Percentiles rank a stretch among this genome's conserved stretches.
phyloP scores from a whole-genome alignment of 2,113 vertebrate genomes.

The Neolamprologus variostigma region DNA sequence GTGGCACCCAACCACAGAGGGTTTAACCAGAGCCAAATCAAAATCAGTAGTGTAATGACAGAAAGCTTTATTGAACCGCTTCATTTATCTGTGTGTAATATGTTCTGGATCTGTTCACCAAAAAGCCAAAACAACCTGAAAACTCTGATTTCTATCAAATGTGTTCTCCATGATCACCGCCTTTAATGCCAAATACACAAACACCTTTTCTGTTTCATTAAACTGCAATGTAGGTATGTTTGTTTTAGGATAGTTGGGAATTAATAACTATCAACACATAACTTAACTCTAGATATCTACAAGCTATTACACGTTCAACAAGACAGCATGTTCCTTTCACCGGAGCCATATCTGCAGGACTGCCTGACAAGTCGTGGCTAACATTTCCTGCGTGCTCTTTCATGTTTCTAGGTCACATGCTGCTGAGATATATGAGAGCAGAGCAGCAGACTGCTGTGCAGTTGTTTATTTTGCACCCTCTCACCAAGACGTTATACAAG shows the following conservation, averaged over 20 bases:
- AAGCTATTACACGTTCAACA: not conserved
- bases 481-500: constrained; percentile 43
- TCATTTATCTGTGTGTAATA: not conserved
- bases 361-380: not conserved
- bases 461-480: constrained; percentile 42
- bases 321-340: not conserved
- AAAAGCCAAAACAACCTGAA: not conserved
- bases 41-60: not conserved
- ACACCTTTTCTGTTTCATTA: not conserved
- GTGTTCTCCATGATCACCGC: not conserved
- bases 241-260: not conserved
- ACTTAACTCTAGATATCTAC: not conserved
- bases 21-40: not conserved
- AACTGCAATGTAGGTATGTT: not conserved
- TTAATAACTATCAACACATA: not conserved
- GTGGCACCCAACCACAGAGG: not conserved
- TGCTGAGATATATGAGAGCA: not conserved
- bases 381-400: not conserved
- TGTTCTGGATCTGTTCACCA: not conserved
- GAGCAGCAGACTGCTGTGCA: not conserved
- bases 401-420: constrained; percentile 30
- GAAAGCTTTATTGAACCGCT: not conserved
- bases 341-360: not conserved
- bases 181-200: not conserved
- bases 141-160: not conserved